A percentile compares a stretch with the other conserved stretches of the same genome.
Conservation (phyloP, 2,113 vertebrate genomes). For the Addax nasomaculatus region DNA sequence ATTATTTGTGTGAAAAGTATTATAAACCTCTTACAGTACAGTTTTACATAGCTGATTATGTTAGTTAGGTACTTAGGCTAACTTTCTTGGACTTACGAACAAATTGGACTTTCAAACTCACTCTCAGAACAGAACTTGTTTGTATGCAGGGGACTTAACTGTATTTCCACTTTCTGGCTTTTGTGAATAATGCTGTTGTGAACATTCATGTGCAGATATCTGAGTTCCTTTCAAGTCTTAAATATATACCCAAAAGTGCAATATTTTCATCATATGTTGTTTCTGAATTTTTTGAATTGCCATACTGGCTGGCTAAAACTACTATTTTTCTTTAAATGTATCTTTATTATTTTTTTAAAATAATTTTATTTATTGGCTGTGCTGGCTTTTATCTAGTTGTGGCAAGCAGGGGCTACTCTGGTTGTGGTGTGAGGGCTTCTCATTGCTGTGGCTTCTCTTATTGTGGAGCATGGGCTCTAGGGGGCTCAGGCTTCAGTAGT, state of each 20-base stretch:
- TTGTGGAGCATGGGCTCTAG: not conserved
- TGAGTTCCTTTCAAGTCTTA: not conserved
- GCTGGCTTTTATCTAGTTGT: not conserved
- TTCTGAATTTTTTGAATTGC: not conserved
- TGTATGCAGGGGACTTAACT: not conserved
- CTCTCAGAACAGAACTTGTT: not conserved
- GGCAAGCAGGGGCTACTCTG: not conserved
- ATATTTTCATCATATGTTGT: not conserved
- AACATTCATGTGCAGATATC: not conserved
- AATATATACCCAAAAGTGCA: not conserved
- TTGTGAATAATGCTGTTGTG: not conserved
- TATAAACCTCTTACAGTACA: not conserved
- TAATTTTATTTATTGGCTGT: not conserved
- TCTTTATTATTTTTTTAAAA: not conserved
- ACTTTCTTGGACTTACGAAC: not conserved
- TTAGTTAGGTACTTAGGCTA: not conserved
- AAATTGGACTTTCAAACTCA: not conserved
- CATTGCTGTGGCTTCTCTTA: not conserved
- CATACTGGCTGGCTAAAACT: not conserved
- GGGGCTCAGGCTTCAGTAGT: not conserved
- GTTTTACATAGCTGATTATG: not conserved
- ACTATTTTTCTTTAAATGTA: not conserved
- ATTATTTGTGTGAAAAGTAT: not conserved
- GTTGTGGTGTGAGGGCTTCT: not conserved
- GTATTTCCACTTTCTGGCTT: not conserved